A percentile compares a stretch with the other conserved stretches of the same genome.
Evolutionary conservation across 2,113 vertebrate species (phyloP).

Genomic region (Tamias sibiricus): DNA sequence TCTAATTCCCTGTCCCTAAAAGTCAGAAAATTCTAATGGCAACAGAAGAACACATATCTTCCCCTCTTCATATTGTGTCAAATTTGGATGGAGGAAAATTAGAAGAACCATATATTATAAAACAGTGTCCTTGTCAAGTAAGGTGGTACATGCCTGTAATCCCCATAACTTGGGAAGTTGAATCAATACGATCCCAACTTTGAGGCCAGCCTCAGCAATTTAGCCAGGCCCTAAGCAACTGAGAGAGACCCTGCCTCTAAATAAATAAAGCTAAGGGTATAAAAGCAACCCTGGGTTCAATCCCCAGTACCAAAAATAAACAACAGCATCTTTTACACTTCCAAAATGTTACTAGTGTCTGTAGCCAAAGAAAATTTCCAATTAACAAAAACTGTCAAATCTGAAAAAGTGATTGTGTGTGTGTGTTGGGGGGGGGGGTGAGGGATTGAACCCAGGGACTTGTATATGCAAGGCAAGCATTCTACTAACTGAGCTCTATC

Average conservation of each 20-base stretch:
- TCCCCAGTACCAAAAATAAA: background rate
- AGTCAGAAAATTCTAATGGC: background rate
- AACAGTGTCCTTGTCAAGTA: background rate
- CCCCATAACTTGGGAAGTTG: no score
- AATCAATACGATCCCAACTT: no score
- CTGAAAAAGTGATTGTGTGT: constrained; percentile 6
- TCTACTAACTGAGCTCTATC: no score
- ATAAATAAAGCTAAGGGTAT: no score
- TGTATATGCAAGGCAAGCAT: no score
- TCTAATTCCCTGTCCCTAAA: background rate
- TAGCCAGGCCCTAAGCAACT: no score
- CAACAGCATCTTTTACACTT: background rate
- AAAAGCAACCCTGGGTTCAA: no score
- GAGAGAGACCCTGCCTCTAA: no score
- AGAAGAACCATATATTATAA: background rate
- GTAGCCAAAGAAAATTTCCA: constrained; percentile 5
- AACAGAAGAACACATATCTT: background rate
- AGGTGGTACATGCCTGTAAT: no score
- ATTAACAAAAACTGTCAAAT: constrained; percentile 6
- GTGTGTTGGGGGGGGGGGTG: no score
- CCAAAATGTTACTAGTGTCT: background rate
- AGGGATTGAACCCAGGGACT: no score
- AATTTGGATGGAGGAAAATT: background rate
- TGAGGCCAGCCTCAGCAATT: no score
- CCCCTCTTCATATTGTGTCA: background rate